Percentiles rank a stretch among this genome's conserved stretches.
phyloP scores from a whole-genome alignment of 2,797 vertebrate genomes.

The Carapus acus region DNA sequence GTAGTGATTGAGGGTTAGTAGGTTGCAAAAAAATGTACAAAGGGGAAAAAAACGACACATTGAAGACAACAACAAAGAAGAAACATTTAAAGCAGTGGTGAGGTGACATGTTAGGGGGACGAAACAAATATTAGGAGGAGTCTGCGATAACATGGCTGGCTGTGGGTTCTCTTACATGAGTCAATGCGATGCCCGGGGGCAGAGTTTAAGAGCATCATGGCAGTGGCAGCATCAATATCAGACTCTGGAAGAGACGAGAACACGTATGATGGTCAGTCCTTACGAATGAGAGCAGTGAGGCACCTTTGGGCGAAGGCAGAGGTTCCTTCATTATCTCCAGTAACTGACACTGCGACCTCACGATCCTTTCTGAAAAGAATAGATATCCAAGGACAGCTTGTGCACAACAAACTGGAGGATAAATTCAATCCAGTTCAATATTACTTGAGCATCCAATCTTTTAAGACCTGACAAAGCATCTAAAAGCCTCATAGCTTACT shows the following conservation, averaged over 20 bases:
- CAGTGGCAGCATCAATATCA: slow-evolving; percentile 99
- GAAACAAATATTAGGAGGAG: slow-evolving; percentile 36
- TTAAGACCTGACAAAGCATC: slow-evolving; percentile 65
- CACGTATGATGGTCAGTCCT: slow-evolving; percentile 74
- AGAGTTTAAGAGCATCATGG: slow-evolving; percentile 99
- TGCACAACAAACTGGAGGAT: slow-evolving; percentile 36
- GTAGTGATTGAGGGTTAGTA: no score
- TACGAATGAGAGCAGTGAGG: slow-evolving; percentile 48
- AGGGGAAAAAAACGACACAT: slow-evolving; percentile 24
- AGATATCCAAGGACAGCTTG: slow-evolving; percentile 14
- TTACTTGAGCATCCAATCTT: slow-evolving; percentile 55
- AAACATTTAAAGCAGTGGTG: slow-evolving; percentile 53
- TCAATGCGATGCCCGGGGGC: slow-evolving; percentile 94
- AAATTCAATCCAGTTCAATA: slow-evolving; percentile 38
- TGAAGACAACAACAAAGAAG: slow-evolving; percentile 43
- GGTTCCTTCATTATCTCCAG: slow-evolving; percentile 22
- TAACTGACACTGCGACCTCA: slow-evolving; percentile 4
- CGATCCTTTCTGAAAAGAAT: slow-evolving; percentile 14
- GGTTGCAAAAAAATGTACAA: background rate
- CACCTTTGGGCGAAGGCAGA: slow-evolving; percentile 36
- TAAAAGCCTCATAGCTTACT: slow-evolving; percentile 69
- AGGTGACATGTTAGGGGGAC: slow-evolving; percentile 43
- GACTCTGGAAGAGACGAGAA: slow-evolving; percentile 90
- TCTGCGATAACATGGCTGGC: slow-evolving; percentile 48
- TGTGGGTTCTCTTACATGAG: slow-evolving; percentile 85